Conservation (phyloP, 2,797 vertebrate species). For the Pyrocephalus nanus region DNA sequence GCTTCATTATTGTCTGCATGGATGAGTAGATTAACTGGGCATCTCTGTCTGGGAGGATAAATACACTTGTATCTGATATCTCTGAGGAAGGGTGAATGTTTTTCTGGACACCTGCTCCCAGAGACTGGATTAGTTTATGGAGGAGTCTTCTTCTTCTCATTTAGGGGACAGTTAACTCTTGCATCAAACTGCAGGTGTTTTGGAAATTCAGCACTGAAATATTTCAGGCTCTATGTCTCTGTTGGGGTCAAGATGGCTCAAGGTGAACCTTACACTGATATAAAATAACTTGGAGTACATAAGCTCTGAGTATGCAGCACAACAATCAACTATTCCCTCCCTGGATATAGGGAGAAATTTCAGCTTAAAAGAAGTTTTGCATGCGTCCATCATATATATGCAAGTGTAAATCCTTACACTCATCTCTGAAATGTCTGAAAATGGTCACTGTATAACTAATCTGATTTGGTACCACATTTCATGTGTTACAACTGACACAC, state of each 20-base stretch:
- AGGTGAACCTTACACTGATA: background rate
- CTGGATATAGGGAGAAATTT: background rate
- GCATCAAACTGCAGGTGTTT: background rate
- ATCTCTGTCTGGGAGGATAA: background rate
- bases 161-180: background rate
- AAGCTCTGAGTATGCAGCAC: background rate
- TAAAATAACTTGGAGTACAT: background rate
- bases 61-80: background rate
- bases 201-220: background rate
- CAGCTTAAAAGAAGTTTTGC: background rate
- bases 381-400: background rate
- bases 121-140: background rate
- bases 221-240: background rate
- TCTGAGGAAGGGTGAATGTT: background rate
- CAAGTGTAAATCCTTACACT: background rate
- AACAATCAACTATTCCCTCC: background rate
- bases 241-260: background rate
- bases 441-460: background rate
- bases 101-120: background rate
- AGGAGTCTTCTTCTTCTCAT: background rate
- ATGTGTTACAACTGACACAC: background rate
- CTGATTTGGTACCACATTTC: background rate
- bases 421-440: background rate
- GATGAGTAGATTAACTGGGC: background rate
- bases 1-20: background rate